A percentile compares a stretch with the other conserved stretches of the same genome.
These are phyloP conservation scores for Tylochromis polylepis DNA, from an alignment of 2,113 vertebrate genomes.

Conservation along the genomic window DNA sequence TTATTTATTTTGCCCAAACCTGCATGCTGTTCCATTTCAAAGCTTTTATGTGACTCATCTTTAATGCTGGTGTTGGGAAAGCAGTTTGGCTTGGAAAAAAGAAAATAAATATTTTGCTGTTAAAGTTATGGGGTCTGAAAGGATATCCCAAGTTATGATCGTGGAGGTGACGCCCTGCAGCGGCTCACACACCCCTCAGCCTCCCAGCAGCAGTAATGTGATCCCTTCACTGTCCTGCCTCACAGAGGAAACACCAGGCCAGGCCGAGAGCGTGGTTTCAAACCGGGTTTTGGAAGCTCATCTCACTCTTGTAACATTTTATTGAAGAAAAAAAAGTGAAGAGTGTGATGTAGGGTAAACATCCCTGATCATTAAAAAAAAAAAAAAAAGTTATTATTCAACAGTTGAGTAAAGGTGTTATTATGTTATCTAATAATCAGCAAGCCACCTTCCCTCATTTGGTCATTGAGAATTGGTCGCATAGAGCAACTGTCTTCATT, in stretches of 20 bases:
- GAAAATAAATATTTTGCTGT: neutral
- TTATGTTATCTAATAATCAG: neutral
- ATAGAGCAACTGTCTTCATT: neutral
- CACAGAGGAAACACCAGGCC: neutral
- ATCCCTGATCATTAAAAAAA: neutral
- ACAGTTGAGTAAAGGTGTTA: neutral
- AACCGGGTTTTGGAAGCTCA: neutral
- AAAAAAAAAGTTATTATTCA: neutral
- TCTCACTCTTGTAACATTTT: neutral
- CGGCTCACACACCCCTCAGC: constrained; percentile 7
- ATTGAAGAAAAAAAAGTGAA: neutral
- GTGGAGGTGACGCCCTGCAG: constrained; percentile 45
- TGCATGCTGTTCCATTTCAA: neutral
- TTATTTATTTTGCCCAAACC: neutral
- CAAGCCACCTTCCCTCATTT: neutral
- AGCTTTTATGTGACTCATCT: neutral
- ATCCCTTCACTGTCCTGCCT: neutral
- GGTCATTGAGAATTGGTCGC: neutral
- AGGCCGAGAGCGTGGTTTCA: neutral
- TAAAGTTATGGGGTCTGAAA: neutral
- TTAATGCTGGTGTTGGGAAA: neutral
- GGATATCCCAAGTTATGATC: neutral
- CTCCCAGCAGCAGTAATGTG: constrained; percentile 14
- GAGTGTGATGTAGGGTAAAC: neutral
- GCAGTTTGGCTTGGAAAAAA: neutral